phyloP scores from a whole-genome alignment of 2,113 vertebrate genomes.

The Carassius gibelio region DNA sequence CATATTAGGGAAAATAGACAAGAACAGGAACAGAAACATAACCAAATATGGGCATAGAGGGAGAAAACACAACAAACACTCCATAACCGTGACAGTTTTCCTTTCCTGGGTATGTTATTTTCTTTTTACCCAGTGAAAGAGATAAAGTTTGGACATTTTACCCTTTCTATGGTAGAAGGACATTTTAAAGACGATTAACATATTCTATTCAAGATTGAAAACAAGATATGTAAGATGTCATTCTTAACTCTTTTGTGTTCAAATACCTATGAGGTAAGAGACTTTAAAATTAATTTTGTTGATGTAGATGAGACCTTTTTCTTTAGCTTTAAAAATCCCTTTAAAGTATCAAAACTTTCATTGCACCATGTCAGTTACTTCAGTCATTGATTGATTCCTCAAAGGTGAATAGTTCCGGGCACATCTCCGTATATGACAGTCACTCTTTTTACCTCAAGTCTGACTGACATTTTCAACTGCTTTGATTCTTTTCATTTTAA shows the following conservation, averaged over 20 bases:
- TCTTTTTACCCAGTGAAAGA: background rate
- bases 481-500: conserved; percentile 52
- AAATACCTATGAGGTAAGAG: background rate
- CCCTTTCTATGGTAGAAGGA: background rate
- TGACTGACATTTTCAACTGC: conserved; percentile 31
- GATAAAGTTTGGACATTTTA: background rate
- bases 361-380: conserved; percentile 59
- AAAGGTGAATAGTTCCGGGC: conserved; percentile 42
- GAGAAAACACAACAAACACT: too few species aligned
- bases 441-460: conserved; percentile 14
- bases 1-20: too few species aligned
- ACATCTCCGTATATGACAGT: conserved; percentile 34
- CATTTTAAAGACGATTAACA: background rate
- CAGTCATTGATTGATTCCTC: conserved; percentile 54
- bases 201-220: background rate
- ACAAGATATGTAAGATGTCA: background rate
- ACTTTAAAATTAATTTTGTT: conserved; percentile 28
- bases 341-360: conserved; percentile 40
- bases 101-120: background rate
- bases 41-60: too few species aligned
- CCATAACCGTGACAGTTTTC: background rate
- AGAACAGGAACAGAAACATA: too few species aligned
- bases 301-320: background rate
- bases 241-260: background rate
- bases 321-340: conserved; percentile 1